Percentiles rank a stretch among this genome's conserved stretches.
Evolutionary conservation across 2,113 vertebrate genomes (phyloP).

Genomic region (Hemichromis elongatus): DNA sequence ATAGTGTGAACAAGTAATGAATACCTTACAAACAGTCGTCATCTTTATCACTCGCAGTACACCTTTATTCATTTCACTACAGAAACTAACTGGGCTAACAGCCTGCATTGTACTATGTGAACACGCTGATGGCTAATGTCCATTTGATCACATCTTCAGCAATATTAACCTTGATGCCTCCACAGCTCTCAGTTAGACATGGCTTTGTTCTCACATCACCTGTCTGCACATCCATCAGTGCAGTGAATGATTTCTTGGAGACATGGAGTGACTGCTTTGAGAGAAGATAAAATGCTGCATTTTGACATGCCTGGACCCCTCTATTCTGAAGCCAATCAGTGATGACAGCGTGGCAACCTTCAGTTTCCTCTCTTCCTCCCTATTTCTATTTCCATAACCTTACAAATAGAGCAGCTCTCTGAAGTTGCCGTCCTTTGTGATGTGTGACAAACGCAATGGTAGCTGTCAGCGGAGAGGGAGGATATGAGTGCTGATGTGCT

Average conservation of each 20-base stretch:
- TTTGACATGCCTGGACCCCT: neutral
- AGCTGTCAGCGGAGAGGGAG: conserved; percentile 23
- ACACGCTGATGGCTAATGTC: neutral
- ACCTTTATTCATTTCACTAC: neutral
- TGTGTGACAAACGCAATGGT: conserved; percentile 36
- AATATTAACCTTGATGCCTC: neutral
- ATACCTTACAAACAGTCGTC: neutral
- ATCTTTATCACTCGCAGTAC: neutral
- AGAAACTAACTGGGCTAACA: neutral
- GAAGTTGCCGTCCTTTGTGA: conserved; percentile 47
- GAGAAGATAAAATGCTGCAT: neutral
- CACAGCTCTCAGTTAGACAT: neutral
- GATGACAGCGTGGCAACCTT: conserved; percentile 11
- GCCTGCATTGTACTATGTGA: neutral
- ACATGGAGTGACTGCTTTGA: neutral
- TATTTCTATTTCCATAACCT: conserved; percentile 39
- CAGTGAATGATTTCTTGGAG: neutral
- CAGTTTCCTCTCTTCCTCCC: neutral
- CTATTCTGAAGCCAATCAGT: conserved; percentile 15
- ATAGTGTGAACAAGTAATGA: neutral
- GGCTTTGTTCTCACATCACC: neutral
- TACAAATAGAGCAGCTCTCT: conserved; percentile 33
- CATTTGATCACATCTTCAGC: neutral
- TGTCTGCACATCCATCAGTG: neutral
- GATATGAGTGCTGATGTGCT: conserved; percentile 25